A percentile compares a stretch with the other conserved stretches of the same genome.
phyloP scores from a whole-genome alignment of 2,888 invertebrate species.

The Cinara cedri region DNA sequence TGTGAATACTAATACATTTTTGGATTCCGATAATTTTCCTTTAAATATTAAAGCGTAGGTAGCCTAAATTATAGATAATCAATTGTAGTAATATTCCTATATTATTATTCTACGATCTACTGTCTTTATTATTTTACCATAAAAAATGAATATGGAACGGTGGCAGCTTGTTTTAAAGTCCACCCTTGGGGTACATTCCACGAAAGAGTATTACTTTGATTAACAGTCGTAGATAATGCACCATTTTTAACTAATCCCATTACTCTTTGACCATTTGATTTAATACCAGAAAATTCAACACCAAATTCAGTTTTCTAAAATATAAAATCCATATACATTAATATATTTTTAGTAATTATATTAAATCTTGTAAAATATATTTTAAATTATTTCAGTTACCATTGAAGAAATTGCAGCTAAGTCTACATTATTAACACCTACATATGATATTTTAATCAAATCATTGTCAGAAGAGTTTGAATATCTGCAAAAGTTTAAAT shows the following conservation, averaged over 20 bases:
- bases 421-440: constrained; percentile 29
- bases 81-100: not conserved
- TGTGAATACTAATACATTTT: constrained; percentile 47
- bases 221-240: constrained; percentile 53
- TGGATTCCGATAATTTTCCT: constrained; percentile 42
- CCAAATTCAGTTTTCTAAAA: constrained; percentile 57
- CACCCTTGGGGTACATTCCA: constrained; percentile 66
- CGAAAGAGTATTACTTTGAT: constrained; percentile 61
- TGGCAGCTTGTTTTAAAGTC: constrained; percentile 66
- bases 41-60: constrained; percentile 52
- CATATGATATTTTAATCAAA: constrained; percentile 29
- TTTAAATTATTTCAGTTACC: constrained; percentile 1
- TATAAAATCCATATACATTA: not conserved
- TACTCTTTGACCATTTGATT: constrained; percentile 58
- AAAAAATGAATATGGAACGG: constrained; percentile 67
- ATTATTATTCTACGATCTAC: not conserved
- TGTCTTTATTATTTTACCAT: constrained; percentile 61
- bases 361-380: not conserved
- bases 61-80: constrained; percentile 20
- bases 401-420: constrained; percentile 25
- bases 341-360: not conserved
- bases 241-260: constrained; percentile 60
- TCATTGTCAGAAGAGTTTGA: not conserved
- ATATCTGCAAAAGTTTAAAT: constrained; percentile 1
- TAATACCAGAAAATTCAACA: constrained; percentile 57